Evolutionary conservation across 2,888 invertebrate genomes (phyloP).

Genomic region (Scrobipalpa costella): DNA sequence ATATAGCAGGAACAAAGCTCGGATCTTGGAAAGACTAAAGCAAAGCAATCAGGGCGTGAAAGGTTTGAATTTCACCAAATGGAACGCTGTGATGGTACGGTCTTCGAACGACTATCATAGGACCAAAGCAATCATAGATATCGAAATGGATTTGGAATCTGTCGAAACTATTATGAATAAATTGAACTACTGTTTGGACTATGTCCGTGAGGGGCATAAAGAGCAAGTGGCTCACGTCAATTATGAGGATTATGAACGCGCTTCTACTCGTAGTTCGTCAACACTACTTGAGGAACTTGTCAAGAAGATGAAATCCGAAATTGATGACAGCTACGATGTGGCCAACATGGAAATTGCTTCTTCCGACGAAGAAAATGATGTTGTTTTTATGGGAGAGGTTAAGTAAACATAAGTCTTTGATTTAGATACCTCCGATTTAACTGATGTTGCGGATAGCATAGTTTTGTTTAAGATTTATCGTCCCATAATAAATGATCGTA

Average conservation of each 20-base stretch:
- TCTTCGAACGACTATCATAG: slow-evolving; percentile 21
- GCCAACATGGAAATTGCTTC: slow-evolving; percentile 68
- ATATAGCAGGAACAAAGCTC: slow-evolving; percentile 32
- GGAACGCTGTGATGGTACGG: slow-evolving; percentile 48
- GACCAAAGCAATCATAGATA: neutral
- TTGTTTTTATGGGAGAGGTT: slow-evolving; percentile 27
- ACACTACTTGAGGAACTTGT: slow-evolving; percentile 53
- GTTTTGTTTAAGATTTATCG: slow-evolving; percentile 8
- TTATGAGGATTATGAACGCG: slow-evolving; percentile 43
- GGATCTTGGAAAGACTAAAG: slow-evolving; percentile 51
- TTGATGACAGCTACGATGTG: slow-evolving; percentile 60
- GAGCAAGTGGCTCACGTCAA: slow-evolving; percentile 39
- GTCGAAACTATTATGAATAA: slow-evolving; percentile 51
- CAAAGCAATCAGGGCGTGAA: slow-evolving; percentile 60
- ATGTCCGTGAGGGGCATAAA: slow-evolving; percentile 38
- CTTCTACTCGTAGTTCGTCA: slow-evolving; percentile 38
- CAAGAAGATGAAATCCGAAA: slow-evolving; percentile 52
- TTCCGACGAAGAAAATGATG: slow-evolving; percentile 52
- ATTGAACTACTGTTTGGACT: slow-evolving; percentile 56
- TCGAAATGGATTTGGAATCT: slow-evolving; percentile 57
- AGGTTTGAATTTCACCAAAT: slow-evolving; percentile 59
- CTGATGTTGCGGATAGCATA: neutral
- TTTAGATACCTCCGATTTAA: neutral
- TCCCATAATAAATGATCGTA: neutral
- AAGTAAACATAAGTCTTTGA: neutral